Percentiles rank a stretch among this genome's conserved stretches.
Conservation (phyloP, 1,140 invertebrate species). For the Mycetomoellerius zeteki region DNA sequence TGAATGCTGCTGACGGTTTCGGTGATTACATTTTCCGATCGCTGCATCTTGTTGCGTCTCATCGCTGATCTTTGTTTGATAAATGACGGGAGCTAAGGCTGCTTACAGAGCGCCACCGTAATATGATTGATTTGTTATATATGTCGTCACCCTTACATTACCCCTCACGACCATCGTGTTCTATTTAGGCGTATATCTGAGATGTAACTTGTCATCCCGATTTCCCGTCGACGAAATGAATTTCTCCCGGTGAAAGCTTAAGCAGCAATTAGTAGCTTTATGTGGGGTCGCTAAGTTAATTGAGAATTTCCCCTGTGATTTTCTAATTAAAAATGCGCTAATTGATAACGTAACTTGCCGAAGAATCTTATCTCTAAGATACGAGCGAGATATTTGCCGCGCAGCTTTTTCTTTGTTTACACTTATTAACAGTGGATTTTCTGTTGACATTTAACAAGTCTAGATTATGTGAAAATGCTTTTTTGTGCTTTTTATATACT, state of each 20-base stretch:
- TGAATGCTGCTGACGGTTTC: slow-evolving; percentile 13
- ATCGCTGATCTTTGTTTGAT: slow-evolving; percentile 48
- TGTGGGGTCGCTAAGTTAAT: slow-evolving; percentile 6
- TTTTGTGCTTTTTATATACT: not conserved
- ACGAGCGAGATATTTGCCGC: not conserved
- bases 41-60: not conserved
- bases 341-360: slow-evolving; percentile 20
- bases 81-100: slow-evolving; percentile 4
- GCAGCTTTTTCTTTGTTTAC: not conserved
- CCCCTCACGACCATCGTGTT: not conserved
- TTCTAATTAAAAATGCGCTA: slow-evolving; percentile 30
- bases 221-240: slow-evolving; percentile 17
- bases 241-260: slow-evolving; percentile 28
- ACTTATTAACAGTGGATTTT: not conserved
- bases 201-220: slow-evolving; percentile 40
- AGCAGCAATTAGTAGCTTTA: slow-evolving; percentile 37
- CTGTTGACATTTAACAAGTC: not conserved
- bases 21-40: slow-evolving; percentile 19
- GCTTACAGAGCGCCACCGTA: not conserved
- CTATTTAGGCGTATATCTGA: slow-evolving; percentile 15
- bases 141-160: slow-evolving; percentile 27
- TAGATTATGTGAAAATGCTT: not conserved
- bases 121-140: slow-evolving; percentile 50
- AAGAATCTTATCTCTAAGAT: slow-evolving; percentile 2
- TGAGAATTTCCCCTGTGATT: not conserved